Evolutionary conservation across 2,113 vertebrate genomes (phyloP), one percentile per base, ranked within the genome.

Genomic region (Oceanodroma tethys): DNA sequence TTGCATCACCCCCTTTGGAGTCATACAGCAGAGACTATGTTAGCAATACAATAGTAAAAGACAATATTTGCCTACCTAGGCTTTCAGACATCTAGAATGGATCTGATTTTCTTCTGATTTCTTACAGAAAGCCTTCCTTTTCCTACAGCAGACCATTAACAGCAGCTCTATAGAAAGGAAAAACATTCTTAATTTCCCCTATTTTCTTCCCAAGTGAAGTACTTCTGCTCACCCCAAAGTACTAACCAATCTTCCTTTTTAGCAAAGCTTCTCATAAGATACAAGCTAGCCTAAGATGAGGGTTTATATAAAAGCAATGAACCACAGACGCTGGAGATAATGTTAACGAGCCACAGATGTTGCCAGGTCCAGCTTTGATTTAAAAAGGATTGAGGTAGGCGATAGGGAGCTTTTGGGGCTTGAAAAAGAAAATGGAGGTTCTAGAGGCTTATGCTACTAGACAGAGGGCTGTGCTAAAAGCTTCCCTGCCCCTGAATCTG

Each of bases 341-440:
- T 25, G 27, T 27, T 85, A 92, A 93, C 1, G 6, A 93, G 32
- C 34, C 53, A 56, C 60, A 62, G 83, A 53, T 85, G 48, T 45
- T 85, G 22, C 30, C 76, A 94, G 55, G 65, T 86, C 40, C 52
- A 86, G 52, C n/a, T 86, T 84, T 86, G 79, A 66, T 94, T 94
- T 81, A n/a, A 82, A 95, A 82, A 19, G 8, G 34, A 10, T 72
- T 72, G 43, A 67, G 34, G 45, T 9, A 22, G 43, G 1, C 2
- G 1, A 3, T 13, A 63, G 29, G 32, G 9, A 71, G 16, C 1
- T 78, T 86, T 48, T 19, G 32, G 22, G 13, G 10, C 7, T 56
- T 75, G 59, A 52, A 73, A 73, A 50, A 45, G 43, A 66, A 73
- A 58, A 30, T 29, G 9, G 8, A 18, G 17, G 2, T 1, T 62